A percentile compares a stretch with the other conserved stretches of the same genome.
phyloP scores from a whole-genome alignment of 2,113 vertebrate species.

The Euleptes europaea region DNA sequence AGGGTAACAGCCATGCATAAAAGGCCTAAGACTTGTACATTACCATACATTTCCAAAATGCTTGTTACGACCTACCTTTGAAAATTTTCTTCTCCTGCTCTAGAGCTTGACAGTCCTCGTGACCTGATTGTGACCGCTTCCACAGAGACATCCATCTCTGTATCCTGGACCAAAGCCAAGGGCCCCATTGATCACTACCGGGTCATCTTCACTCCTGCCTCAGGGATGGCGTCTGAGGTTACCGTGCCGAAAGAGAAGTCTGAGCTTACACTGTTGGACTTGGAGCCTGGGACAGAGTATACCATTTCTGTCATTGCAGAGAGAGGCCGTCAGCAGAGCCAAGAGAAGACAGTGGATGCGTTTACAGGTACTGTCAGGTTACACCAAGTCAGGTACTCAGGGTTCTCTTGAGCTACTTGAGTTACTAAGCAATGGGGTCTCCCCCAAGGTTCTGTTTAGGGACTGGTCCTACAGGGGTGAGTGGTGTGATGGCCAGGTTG shows the following conservation, averaged over 20 bases:
- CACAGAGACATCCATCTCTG: slow-evolving; percentile 90
- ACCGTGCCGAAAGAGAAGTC: slow-evolving; percentile 82
- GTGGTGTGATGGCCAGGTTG: no score
- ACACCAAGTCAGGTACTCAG: not conserved
- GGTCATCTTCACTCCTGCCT: slow-evolving; percentile 88
- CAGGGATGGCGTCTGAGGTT: slow-evolving; percentile 86
- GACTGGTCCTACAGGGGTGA: not conserved
- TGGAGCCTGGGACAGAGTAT: slow-evolving; percentile 94
- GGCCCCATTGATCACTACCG: slow-evolving; percentile 96
- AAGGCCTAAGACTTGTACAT: not conserved
- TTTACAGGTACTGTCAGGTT: slow-evolving; percentile 86
- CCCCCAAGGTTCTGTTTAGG: no score
- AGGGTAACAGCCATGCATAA: no score
- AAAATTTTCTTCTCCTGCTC: slow-evolving; percentile 1
- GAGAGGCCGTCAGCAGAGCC: slow-evolving; percentile 92
- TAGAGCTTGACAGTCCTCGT: slow-evolving; percentile 90
- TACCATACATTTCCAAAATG: not conserved
- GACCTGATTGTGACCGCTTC: slow-evolving; percentile 91
- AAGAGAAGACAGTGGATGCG: slow-evolving; percentile 89
- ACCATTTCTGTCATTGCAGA: slow-evolving; percentile 91
- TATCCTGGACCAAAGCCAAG: slow-evolving; percentile 87
- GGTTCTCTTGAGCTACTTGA: not conserved
- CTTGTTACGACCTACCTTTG: not conserved
- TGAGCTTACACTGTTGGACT: slow-evolving; percentile 83
- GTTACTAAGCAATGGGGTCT: no score